Percentiles rank a stretch among this genome's conserved stretches.
These are phyloP conservation scores for Mongoloraphidia duomilia DNA, from an alignment of 2,888 invertebrate species.

Conservation along the genomic window DNA sequence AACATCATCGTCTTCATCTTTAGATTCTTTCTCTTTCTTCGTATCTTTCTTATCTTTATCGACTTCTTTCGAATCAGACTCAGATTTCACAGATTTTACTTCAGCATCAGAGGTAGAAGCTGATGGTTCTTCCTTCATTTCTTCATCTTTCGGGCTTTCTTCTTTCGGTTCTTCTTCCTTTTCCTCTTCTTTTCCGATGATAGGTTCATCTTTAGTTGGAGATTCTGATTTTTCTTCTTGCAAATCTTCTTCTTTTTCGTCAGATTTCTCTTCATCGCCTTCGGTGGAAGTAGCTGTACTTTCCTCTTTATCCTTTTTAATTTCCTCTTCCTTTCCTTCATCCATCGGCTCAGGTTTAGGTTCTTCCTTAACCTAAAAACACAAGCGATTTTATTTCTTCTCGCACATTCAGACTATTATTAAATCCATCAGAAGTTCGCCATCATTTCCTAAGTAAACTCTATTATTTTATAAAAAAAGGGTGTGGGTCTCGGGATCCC, in stretches of 20 bases:
- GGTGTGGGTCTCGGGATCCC: too few species aligned
- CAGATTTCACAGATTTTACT: constrained; percentile 6
- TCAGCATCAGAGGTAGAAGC: neutral
- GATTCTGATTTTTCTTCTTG: constrained; percentile 19
- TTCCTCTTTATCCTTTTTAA: constrained; percentile 17
- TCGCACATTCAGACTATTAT: neutral
- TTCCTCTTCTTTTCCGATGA: constrained; percentile 23
- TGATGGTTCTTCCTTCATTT: constrained; percentile 11
- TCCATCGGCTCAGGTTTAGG: constrained; percentile 21
- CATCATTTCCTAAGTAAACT: too few species aligned
- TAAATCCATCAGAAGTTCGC: neutral
- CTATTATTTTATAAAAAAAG: too few species aligned
- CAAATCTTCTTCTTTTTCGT: constrained; percentile 14
- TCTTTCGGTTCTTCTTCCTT: constrained; percentile 20
- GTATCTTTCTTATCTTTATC: constrained; percentile 31
- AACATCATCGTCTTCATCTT: constrained; percentile 46
- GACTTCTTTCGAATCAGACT: constrained; percentile 27
- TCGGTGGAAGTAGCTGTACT: constrained; percentile 19
- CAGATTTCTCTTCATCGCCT: constrained; percentile 17
- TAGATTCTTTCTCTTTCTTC: constrained; percentile 34
- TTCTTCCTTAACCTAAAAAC: constrained; percentile 24
- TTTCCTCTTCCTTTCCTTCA: constrained; percentile 21
- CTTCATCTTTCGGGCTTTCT: constrained; percentile 14
- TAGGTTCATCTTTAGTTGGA: constrained; percentile 20
- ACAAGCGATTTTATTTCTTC: neutral